Percentiles rank a stretch among this genome's conserved stretches.
phyloP scores from a whole-genome alignment of 2,888 invertebrate genomes.

The Oeneis ivallda region DNA sequence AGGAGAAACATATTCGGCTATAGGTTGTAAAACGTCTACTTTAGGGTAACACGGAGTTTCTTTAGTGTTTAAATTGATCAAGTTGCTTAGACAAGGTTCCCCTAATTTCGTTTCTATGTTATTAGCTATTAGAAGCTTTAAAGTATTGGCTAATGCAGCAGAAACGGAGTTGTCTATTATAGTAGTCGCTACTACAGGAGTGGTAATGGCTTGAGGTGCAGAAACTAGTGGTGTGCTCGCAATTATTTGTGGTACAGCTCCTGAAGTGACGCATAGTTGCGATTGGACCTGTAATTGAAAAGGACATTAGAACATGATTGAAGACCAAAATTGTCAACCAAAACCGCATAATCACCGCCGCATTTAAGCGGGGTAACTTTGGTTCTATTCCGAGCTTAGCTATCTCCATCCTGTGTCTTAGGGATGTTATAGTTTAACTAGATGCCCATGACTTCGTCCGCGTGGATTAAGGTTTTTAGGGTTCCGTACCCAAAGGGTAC shows the following conservation, averaged over 20 bases:
- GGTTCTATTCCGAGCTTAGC: too few species aligned
- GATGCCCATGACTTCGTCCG: too few species aligned
- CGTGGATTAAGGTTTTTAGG: too few species aligned
- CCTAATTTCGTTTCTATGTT: conserved; percentile 49
- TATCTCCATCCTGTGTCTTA: too few species aligned
- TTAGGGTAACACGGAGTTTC: conserved; percentile 19
- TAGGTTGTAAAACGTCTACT: not conserved
- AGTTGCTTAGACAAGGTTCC: conserved; percentile 25
- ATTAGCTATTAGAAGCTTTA: conserved; percentile 62
- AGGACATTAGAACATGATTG: not conserved
- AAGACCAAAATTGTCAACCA: too few species aligned
- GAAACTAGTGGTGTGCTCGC: conserved; percentile 31
- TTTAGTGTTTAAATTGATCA: not conserved
- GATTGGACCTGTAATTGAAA: conserved; percentile 40
- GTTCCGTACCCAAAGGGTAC: too few species aligned
- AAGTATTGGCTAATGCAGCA: conserved; percentile 59
- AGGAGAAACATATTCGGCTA: conserved; percentile 5
- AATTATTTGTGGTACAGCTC: conserved; percentile 32
- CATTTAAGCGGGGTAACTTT: too few species aligned
- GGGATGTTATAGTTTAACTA: too few species aligned
- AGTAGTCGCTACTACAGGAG: conserved; percentile 49
- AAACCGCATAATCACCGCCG: too few species aligned
- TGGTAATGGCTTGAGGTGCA: conserved; percentile 39
- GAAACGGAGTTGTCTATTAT: conserved; percentile 60
- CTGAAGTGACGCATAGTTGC: conserved; percentile 38